Evolutionary conservation across 2,113 vertebrate genomes (phyloP).

Genomic region (Trinectes maculatus): DNA sequence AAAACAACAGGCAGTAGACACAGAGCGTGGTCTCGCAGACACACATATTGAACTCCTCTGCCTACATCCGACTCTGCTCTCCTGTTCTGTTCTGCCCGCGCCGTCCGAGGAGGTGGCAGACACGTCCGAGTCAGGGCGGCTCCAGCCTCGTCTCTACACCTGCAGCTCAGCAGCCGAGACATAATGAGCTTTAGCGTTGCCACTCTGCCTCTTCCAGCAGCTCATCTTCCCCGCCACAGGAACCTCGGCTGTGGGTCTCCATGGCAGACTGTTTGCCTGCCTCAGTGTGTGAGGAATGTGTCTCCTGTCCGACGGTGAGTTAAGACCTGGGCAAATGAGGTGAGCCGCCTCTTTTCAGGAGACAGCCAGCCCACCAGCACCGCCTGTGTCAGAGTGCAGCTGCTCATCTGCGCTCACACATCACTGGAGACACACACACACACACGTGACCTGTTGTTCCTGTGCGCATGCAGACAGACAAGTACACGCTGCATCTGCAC

Average conservation of each 20-base stretch:
- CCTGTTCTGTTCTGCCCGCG: constrained; percentile 54
- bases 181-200: constrained; percentile 75
- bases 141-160: constrained; percentile 68
- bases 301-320: constrained; percentile 59
- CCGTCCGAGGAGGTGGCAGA: constrained; percentile 59
- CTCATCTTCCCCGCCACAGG: constrained; percentile 73
- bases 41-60: constrained; percentile 51
- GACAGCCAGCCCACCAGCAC: constrained; percentile 47
- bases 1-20: constrained; percentile 73
- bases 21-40: constrained; percentile 46
- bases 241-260: constrained; percentile 56
- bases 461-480: constrained; percentile 16
- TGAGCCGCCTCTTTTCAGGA: constrained; percentile 54
- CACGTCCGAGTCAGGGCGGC: constrained; percentile 47
- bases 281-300: constrained; percentile 53
- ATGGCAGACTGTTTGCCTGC: constrained; percentile 61
- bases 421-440: constrained; percentile 29
- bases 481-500: constrained; percentile 6
- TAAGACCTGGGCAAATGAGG: constrained; percentile 69
- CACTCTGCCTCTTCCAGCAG: constrained; percentile 68
- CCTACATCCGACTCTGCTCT: constrained; percentile 27
- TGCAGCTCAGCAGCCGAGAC: constrained; percentile 61
- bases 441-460: constrained; percentile 36
- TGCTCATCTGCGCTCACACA: constrained; percentile 24
- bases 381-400: constrained; percentile 28